Conservation (phyloP, 2,797 vertebrate genomes). For the Melanotaenia boesemani region DNA sequence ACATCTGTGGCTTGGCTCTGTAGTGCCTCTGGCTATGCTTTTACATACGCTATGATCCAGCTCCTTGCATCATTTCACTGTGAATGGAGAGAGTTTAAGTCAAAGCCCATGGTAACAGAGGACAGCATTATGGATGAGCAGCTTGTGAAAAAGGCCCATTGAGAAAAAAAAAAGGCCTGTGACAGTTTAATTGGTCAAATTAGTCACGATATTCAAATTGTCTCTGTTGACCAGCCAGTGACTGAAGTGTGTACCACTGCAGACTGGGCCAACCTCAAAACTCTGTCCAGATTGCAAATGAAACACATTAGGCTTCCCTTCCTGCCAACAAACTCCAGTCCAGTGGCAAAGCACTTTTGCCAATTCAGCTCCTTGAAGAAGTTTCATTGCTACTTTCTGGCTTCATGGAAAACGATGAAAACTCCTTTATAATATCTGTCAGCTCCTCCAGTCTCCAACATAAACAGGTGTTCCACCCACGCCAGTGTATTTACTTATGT, state of each 20-base stretch:
- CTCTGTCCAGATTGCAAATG: constrained; percentile 71
- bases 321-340: constrained; percentile 65
- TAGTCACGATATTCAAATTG: constrained; percentile 81
- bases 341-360: constrained; percentile 62
- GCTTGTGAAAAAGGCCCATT: constrained; percentile 70
- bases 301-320: constrained; percentile 72
- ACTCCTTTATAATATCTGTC: constrained; percentile 79
- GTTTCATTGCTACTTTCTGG: constrained; percentile 74
- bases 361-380: constrained; percentile 62
- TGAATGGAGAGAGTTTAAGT: constrained; percentile 75
- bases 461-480: constrained; percentile 82
- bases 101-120: constrained; percentile 70
- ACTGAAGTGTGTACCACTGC: constrained; percentile 73
- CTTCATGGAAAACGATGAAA: constrained; percentile 73
- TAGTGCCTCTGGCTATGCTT: constrained; percentile 69
- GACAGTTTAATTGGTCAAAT: constrained; percentile 83
- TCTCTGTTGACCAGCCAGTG: constrained; percentile 74
- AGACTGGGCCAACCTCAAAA: constrained; percentile 65
- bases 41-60: constrained; percentile 75
- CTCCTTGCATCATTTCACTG: constrained; percentile 72
- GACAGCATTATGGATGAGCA: constrained; percentile 79
- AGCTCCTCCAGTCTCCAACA: constrained; percentile 75
- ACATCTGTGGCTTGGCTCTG: constrained; percentile 62
- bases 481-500: constrained; percentile 81
- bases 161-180: constrained; percentile 67